phyloP scores from a whole-genome alignment of 2,113 vertebrate species.

The Oreocharis arfaki region DNA sequence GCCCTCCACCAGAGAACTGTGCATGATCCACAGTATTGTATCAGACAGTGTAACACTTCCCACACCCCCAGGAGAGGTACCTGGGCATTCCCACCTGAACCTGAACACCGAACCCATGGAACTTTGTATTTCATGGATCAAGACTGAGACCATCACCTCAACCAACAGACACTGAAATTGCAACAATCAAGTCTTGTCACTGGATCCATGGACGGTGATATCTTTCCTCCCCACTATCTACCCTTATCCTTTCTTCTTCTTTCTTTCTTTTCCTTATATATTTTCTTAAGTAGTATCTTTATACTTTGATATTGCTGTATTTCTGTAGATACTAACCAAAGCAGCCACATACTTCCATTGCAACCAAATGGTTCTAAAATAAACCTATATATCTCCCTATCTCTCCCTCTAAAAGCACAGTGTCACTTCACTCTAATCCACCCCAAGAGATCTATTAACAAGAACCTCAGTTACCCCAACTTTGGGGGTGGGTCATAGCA shows the following conservation, averaged over 20 bases:
- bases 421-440: neutral
- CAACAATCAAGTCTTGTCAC: neutral
- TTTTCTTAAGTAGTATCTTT: neutral
- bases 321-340: neutral
- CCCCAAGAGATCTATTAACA: neutral
- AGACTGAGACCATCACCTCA: neutral
- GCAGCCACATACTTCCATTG: neutral
- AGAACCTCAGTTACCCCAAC: neutral
- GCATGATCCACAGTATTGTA: neutral
- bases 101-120: neutral
- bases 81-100: neutral
- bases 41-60: neutral
- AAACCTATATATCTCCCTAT: neutral
- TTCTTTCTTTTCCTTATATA: neutral
- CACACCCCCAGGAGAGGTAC: accelerated
- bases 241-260: neutral
- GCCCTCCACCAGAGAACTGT: neutral
- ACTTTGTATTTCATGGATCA: neutral
- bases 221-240: neutral
- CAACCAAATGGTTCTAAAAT: neutral
- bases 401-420: neutral
- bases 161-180: neutral
- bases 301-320: neutral
- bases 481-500: neutral
- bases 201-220: neutral